phyloP scores from a whole-genome alignment of 2,113 vertebrate genomes.

The Pongo abelii region DNA sequence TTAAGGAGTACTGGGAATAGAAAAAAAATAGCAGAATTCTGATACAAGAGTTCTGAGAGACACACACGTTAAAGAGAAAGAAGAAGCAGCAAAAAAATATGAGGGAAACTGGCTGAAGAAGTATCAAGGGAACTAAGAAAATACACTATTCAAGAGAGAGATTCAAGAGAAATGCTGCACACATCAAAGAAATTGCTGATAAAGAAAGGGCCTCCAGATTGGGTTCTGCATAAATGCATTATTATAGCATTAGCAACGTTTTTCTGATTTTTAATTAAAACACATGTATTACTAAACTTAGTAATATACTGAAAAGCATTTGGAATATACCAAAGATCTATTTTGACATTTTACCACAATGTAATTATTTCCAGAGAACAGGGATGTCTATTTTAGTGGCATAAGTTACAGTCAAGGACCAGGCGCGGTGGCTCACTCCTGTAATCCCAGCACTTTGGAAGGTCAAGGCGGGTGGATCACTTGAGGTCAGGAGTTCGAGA shows the following conservation, averaged over 20 bases:
- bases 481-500: too few relatives aligned
- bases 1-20: not conserved
- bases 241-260: not conserved
- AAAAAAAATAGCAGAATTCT: not conserved
- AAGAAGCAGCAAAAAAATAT: not conserved
- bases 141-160: not conserved
- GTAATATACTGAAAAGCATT: not conserved
- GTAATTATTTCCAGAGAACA: not conserved
- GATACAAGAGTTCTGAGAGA: not conserved
- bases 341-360: not conserved
- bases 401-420: not conserved
- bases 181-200: constrained; percentile 19
- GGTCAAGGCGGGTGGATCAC: too few relatives aligned
- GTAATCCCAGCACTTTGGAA: too few relatives aligned
- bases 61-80: not conserved
- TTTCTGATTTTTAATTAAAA: constrained; percentile 14
- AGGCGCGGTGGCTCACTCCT: too few relatives aligned
- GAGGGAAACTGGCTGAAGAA: not conserved
- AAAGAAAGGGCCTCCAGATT: not conserved
- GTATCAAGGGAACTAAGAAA: not conserved
- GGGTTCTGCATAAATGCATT: not conserved
- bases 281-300: not conserved
- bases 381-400: not conserved
- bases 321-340: not conserved
- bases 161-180: not conserved